Conservation (phyloP, 2,113 vertebrate species). For the Carlito syrichta region DNA sequence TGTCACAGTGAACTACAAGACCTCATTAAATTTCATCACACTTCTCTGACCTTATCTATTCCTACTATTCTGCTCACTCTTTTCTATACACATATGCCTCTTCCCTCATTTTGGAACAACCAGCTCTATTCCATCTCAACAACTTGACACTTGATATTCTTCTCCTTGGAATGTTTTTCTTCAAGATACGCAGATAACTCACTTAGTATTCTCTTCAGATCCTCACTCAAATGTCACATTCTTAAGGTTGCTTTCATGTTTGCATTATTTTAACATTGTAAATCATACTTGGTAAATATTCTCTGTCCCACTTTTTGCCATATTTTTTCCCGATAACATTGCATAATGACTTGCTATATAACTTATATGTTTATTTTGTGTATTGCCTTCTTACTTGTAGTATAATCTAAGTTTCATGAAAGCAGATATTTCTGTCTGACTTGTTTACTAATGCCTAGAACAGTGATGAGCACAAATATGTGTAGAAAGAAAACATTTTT, state of each 20-base stretch:
- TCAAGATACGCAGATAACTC: background rate
- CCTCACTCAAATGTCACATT: background rate
- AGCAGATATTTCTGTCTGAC: background rate
- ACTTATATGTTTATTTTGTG: background rate
- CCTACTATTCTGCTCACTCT: background rate
- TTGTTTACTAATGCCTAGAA: background rate
- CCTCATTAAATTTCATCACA: background rate
- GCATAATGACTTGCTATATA: background rate
- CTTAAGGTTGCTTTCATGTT: background rate
- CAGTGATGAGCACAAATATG: background rate
- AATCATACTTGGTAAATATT: background rate
- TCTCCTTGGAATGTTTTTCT: background rate
- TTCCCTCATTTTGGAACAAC: background rate
- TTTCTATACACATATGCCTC: background rate
- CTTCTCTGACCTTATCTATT: background rate
- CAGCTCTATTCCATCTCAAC: background rate
- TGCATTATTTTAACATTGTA: background rate
- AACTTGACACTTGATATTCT: background rate
- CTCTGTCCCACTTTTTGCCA: background rate
- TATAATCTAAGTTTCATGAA: background rate
- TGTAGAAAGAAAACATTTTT: background rate
- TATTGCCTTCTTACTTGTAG: background rate
- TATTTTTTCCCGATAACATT: background rate
- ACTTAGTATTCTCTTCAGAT: background rate
- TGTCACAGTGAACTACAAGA: background rate